Base-by-base conservation (phyloP, 2,797 vertebrate species). In the Epinephelus coioides region DNA sequence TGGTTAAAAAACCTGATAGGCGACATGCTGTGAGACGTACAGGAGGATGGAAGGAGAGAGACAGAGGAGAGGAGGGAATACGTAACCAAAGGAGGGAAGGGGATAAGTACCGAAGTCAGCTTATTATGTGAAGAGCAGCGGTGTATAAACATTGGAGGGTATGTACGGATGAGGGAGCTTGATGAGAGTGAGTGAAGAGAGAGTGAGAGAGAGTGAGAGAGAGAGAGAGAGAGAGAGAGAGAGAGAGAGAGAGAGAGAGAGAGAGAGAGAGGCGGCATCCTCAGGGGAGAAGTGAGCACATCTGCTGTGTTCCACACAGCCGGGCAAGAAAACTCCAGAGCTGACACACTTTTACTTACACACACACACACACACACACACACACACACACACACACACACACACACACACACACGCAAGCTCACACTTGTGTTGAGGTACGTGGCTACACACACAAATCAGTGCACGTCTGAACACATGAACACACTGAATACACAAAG, bases 291-390 rank as follows among this genome's bases (percentile, higher is more conserved):
- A 62, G 67, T 55, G 89, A 91, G 87, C 91, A 95, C 95, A 96
- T 94, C 95, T 95, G 94, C 89, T 91, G 62, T 83, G 87, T 89
- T 93, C 86, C 82, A 91, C 91, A 89, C 88, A 85, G 88, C 79
- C 86, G 49, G 84, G 86, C 80, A 84, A 82, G 85, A 90, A 85
- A 80, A 78, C 73, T 86, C 78, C 73, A 73, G 77, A 81, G 80
- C 82, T 89, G 84, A 85, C 82, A 88, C 81, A 84, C 79, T 81
- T 79, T 64, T 46, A 68, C 86, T 47, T 12, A 82, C 68, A 63
- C 75, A 70, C 68, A 78, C 51, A 70, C 59, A 40, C 34, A 40
- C 66, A 69, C 23, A 57, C 44, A 49, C 54, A 60, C 53, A 21
- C 59, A 65, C 17, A 18, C 74, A 77, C 69, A 71, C 84, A 78